These are phyloP conservation scores for Ptilonorhynchus violaceus DNA, from an alignment of 2,113 vertebrate genomes.

Conservation along the genomic window DNA sequence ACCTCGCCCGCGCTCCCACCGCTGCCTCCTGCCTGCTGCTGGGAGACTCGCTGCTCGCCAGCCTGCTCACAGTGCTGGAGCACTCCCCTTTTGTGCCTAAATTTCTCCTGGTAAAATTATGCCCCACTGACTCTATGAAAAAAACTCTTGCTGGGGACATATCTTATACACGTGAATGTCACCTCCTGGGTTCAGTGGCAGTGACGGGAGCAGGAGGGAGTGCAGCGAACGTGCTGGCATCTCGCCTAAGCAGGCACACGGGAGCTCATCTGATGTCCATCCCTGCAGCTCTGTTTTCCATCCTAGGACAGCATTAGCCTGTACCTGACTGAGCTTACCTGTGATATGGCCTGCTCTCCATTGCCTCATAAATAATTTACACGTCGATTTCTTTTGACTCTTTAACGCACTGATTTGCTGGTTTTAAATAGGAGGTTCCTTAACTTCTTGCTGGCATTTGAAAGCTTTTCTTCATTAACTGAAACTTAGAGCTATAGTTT, in stretches of 20 bases:
- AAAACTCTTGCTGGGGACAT: background rate
- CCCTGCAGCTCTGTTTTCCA: background rate
- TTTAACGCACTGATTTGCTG: background rate
- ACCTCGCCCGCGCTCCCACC: fast-evolving
- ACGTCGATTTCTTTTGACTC: background rate
- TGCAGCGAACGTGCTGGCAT: fast-evolving
- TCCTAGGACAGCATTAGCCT: background rate
- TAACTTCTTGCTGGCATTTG: background rate
- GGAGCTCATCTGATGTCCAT: background rate
- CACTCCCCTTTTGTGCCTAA: background rate
- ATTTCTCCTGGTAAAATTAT: background rate
- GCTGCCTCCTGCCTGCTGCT: background rate
- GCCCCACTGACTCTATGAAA: background rate
- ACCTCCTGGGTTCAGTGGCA: background rate
- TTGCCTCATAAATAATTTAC: background rate
- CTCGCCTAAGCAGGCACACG: background rate
- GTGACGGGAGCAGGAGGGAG: background rate
- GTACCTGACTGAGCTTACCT: background rate
- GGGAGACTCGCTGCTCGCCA: background rate
- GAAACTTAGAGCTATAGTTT: background rate
- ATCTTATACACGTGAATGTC: background rate
- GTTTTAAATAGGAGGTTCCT: background rate
- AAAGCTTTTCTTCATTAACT: background rate
- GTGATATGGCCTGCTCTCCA: background rate
- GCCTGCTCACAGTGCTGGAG: background rate